Evolutionary conservation across 2,797 vertebrate species (phyloP).

Genomic region (Enteromius radiatus): DNA sequence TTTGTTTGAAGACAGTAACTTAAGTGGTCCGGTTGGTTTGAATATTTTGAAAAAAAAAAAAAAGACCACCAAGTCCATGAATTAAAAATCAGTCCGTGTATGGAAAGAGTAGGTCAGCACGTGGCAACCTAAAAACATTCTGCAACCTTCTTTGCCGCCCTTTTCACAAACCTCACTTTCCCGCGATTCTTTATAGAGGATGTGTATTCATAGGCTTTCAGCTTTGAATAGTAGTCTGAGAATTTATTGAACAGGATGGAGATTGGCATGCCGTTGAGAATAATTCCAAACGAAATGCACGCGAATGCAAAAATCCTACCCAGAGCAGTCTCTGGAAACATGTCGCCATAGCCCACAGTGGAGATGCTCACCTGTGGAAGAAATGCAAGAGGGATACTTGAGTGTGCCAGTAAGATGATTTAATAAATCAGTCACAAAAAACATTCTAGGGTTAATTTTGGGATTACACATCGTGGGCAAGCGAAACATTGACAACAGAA

Average conservation of each 20-base stretch:
- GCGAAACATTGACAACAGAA: background rate
- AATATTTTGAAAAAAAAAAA: background rate
- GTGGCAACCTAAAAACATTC: conserved; percentile 61
- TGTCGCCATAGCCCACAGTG: conserved; percentile 83
- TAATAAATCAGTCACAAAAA: background rate
- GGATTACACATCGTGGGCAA: conserved; percentile 4
- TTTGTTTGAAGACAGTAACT: background rate
- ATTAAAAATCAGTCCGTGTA: background rate
- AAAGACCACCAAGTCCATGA: background rate
- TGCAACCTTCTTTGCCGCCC: conserved; percentile 62
- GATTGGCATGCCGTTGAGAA: conserved; percentile 85
- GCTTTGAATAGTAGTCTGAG: conserved; percentile 83
- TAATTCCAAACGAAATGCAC: conserved; percentile 84
- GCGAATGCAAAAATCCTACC: conserved; percentile 78
- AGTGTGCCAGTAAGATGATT: background rate
- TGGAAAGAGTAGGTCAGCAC: background rate
- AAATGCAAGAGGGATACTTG: background rate
- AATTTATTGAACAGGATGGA: conserved; percentile 85
- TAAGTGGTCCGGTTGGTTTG: background rate
- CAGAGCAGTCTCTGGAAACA: conserved; percentile 74
- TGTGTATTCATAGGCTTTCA: conserved; percentile 77
- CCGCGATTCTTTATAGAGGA: conserved; percentile 64
- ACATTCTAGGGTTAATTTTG: background rate
- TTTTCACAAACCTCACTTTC: conserved; percentile 68
- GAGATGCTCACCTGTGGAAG: conserved; percentile 81